Evolutionary conservation across 2,113 vertebrate species (phyloP), one percentile per base, ranked within the genome.

Genomic region (Etheostoma cragini): DNA sequence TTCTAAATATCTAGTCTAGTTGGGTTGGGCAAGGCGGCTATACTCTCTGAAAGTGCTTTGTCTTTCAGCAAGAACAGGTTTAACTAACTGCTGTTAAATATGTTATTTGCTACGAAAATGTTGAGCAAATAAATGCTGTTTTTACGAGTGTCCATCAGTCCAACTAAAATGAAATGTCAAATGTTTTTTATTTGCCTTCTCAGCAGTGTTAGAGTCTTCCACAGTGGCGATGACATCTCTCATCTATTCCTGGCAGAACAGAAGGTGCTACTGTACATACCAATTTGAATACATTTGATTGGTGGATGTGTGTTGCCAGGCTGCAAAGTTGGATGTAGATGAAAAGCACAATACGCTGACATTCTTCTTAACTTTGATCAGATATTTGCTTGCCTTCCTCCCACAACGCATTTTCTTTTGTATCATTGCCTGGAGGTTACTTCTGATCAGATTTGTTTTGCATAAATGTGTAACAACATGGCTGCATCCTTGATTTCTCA

Each of bases 321-420:
- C 76, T 84, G 81, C 81, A 50, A 71, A 62, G 71, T 72, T 80
- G 76, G 73, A 24, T 67, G 65, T 47, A 30, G 72, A 92, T 88
- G 46, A 86, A 77, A 83, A 65, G 61, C 67, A 17, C 1, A 60
- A 72, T 63, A 50, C 1, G 3, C 63, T 61, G 66, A 57, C 72
- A 46, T 68, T 62, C 13, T 58, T 83, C 80, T 76, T 82, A 86
- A 86, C 85, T 92, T 90, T 90, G 83, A 87, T 90, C 76, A 89
- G 82, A 84, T 89, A 78, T 86, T 83, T 89, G 71, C 66, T 84
- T 54, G 42, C 58, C 63, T 82, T 81, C 85, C 46, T 83, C 77
- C 69, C 60, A 69, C 72, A 67, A 35, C 76, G 24, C 77, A 1
- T 79, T 89, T 72, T 66, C 77, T 72, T 85, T 71, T 78, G 81